Conservation (phyloP, 2,797 vertebrate species). For the Catostomus latipinnis region DNA sequence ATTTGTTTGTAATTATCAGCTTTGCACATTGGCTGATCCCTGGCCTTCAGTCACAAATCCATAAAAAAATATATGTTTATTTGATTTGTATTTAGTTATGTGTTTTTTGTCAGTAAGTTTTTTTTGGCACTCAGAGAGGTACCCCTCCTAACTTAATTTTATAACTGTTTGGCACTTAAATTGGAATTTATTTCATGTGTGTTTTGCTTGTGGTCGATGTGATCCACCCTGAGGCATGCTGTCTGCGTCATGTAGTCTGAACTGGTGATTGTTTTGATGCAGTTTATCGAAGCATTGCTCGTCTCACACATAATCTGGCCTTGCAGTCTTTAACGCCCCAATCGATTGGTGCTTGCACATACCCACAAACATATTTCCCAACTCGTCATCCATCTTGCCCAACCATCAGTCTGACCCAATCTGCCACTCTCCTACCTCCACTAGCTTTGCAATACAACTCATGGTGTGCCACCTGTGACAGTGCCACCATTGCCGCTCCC, state of each 20-base stretch:
- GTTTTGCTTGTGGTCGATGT: slow-evolving; percentile 20
- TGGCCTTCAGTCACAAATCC: not conserved
- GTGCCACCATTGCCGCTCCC: slow-evolving; percentile 79
- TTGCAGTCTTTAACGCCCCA: slow-evolving; percentile 83
- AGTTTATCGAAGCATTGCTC: slow-evolving; percentile 33
- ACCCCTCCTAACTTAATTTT: slow-evolving; percentile 3
- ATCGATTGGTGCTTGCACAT: slow-evolving; percentile 77
- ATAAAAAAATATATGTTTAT: not conserved
- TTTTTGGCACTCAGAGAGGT: slow-evolving; percentile 11
- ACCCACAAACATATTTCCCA: slow-evolving; percentile 65
- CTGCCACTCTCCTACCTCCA: slow-evolving; percentile 70
- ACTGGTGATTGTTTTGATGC: slow-evolving; percentile 25
- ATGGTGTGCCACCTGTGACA: slow-evolving; percentile 74
- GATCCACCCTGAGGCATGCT: slow-evolving; percentile 33
- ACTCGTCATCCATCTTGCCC: slow-evolving; percentile 72
- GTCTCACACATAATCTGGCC: slow-evolving; percentile 62
- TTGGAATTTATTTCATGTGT: not conserved
- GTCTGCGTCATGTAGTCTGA: slow-evolving; percentile 22
- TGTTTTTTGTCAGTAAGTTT: not conserved
- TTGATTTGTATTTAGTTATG: not conserved
- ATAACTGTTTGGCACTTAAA: slow-evolving; percentile 6
- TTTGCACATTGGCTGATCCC: not conserved
- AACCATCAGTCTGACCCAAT: slow-evolving; percentile 74
- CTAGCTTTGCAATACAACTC: slow-evolving; percentile 72
- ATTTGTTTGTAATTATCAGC: slow-evolving; percentile 23